phyloP scores from a whole-genome alignment of 2,888 invertebrate genomes.

The Pyrochroa serraticornis region DNA sequence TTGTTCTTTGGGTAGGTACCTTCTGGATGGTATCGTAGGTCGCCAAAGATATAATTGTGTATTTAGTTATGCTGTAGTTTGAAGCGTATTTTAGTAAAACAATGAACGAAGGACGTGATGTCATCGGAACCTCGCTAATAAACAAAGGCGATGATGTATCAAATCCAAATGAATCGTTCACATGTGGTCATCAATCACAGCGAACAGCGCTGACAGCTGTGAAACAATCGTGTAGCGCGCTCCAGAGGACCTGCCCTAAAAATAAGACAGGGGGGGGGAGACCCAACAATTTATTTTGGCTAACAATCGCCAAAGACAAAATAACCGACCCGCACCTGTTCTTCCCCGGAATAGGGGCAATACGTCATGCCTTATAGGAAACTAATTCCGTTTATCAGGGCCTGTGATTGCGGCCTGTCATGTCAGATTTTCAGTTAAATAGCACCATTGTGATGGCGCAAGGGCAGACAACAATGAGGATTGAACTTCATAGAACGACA shows the following conservation, averaged over 20 bases:
- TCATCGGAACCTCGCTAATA: conserved; percentile 12
- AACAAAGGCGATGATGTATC: conserved; percentile 17
- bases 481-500: conserved; percentile 24
- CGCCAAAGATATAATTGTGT: too few relatives aligned
- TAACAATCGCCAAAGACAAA: too few relatives aligned
- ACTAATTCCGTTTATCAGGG: conserved; percentile 18
- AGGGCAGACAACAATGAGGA: conserved; percentile 23
- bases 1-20: too few relatives aligned
- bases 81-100: too few relatives aligned
- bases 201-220: not conserved
- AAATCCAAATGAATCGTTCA: conserved; percentile 21
- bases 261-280: too few relatives aligned
- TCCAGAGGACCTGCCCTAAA: too few relatives aligned
- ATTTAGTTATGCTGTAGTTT: too few relatives aligned
- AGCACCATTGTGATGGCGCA: conserved; percentile 23
- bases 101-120: not conserved
- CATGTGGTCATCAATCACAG: conserved; percentile 17
- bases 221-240: not conserved
- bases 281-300: too few relatives aligned
- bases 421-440: conserved; percentile 25
- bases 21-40: too few relatives aligned
- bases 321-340: too few relatives aligned
- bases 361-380: not conserved
- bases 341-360: not conserved
- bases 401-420: conserved; percentile 24